Evolutionary conservation across 2,888 invertebrate species (phyloP), one percentile per base, ranked within the genome.

Genomic region (Dolichopus griseipennis): DNA sequence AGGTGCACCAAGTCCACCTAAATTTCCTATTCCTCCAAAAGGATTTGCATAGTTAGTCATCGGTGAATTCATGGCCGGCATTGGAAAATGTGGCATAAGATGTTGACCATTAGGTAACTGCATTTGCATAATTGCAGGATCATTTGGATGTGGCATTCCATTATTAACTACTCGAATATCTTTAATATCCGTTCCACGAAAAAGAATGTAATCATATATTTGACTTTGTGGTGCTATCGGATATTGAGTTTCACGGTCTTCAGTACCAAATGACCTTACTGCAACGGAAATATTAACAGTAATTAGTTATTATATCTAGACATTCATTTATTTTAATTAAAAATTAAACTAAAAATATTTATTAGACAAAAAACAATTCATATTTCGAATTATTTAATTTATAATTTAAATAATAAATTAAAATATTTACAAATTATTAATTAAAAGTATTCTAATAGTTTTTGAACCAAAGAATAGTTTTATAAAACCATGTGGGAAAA

Each of bases 191-290:
- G 94, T 91, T 65, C 98, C 98, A 74, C 97, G 88, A 84, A 99
- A 99, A 75, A 99, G 87, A 77, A 99, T 99, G 83, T 97, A 99
- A 80, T 99, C 98, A 82, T 97, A 99, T 68, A 98, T 92, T 83
- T 99, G 97, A 83, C 94, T 95, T 81, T 97, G 92, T 22, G 97
- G 94, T 67, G 97, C 93, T 68, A 99, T 96, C 71, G 95, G 95
- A 79, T 91, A 93, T 78, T 94, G 93, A 7, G 97, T 93, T 76
- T 96, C 95, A 65, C 99, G 87, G 79, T 98, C 97, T 83, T 99
- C 99, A 61, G 99, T 99, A 68, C 99, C 99, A 85, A 97, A 99
- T 12, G 98, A 98, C 75, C 96, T 90, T 73, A 99, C 99, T 98
- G 84, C 86, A 73, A 66, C 15, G 83, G 78, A 72, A 71, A 70